Conservation (phyloP, 2,113 vertebrate genomes). For the Axis porcinus region DNA sequence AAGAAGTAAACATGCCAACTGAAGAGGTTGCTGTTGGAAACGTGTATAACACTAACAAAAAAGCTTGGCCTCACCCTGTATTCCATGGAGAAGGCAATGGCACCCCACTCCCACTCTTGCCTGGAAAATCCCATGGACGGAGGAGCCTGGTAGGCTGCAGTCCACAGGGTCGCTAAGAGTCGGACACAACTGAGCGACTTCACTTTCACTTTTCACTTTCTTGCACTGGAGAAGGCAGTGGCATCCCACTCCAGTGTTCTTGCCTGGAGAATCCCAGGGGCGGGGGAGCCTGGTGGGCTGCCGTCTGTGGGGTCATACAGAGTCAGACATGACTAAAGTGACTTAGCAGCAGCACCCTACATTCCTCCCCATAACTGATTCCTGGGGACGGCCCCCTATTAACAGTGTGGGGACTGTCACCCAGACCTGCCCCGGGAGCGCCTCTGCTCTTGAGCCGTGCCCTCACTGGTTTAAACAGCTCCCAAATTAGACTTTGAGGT, state of each 20-base stretch:
- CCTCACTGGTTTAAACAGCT: neutral
- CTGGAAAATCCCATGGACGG: neutral
- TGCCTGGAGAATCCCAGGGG: neutral
- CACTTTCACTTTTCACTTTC: neutral
- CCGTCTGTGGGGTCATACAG: neutral
- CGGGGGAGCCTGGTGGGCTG: neutral
- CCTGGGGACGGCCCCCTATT: neutral
- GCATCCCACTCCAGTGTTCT: neutral
- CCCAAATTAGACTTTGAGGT: neutral
- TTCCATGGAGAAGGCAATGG: neutral
- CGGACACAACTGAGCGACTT: neutral
- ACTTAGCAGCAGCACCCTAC: fast-evolving
- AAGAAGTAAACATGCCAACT: neutral
- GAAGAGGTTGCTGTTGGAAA: neutral
- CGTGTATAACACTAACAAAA: fast-evolving
- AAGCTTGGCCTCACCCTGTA: fast-evolving
- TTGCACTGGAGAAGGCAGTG: neutral
- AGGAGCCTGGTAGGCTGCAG: neutral
- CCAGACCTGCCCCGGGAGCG: neutral
- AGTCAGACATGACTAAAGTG: neutral
- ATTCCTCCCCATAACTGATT: fast-evolving
- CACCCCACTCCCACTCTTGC: neutral
- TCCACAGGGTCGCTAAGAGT: neutral
- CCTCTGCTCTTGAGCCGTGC: neutral
- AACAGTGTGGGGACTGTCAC: neutral